phyloP scores from a whole-genome alignment of 2,888 invertebrate genomes.

The Lydus trimaculatus region DNA sequence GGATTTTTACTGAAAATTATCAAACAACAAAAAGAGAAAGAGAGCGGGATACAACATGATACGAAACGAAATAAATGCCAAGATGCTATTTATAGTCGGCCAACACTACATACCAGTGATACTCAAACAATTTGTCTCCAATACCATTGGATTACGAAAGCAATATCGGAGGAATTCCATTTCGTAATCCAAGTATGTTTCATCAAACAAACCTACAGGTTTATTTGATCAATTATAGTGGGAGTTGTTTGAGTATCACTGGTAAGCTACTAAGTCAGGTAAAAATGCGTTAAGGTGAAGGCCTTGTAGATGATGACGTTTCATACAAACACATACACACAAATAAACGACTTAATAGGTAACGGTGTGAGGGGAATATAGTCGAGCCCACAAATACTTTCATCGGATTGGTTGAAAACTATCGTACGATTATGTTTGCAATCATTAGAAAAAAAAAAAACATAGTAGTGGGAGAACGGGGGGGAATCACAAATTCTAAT shows the following conservation, averaged over 20 bases:
- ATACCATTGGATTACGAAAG: no score
- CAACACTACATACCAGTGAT: neutral
- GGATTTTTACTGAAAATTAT: neutral
- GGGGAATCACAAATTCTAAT: no score
- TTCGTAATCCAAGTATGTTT: no score
- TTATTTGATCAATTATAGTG: no score
- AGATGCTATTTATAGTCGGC: neutral
- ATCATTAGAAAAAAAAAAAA: neutral
- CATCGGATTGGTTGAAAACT: slow-evolving; percentile 28
- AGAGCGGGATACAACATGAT: neutral
- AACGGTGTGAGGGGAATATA: slow-evolving; percentile 16
- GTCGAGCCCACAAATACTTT: slow-evolving; percentile 35
- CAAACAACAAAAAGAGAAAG: neutral
- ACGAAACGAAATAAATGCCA: slow-evolving; percentile 3
- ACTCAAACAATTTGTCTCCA: no score
- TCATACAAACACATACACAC: neutral
- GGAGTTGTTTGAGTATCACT: slow-evolving; percentile 24
- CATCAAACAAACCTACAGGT: no score
- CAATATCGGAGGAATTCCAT: no score
- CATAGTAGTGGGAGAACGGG: no score
- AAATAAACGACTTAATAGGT: neutral
- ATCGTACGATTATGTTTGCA: slow-evolving; percentile 34
- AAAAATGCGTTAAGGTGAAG: slow-evolving; percentile 32
- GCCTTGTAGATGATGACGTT: slow-evolving; percentile 30
- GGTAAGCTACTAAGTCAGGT: neutral